A percentile compares a stretch with the other conserved stretches of the same genome.
Conservation (phyloP, 2,113 vertebrate genomes). For the Balaeniceps rex region DNA sequence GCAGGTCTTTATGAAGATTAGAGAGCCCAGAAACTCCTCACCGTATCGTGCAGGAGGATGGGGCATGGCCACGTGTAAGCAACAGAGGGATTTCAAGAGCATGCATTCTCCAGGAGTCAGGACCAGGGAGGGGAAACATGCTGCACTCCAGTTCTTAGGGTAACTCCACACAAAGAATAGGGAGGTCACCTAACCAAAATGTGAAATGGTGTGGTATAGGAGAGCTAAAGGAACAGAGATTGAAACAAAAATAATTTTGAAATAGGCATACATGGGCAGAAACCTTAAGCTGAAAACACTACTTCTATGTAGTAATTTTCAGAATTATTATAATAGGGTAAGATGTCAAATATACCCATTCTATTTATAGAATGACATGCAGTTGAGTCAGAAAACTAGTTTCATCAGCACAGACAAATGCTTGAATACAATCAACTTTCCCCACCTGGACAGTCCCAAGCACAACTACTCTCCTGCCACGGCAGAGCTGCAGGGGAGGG, state of each 20-base stretch:
- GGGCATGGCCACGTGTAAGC: not conserved
- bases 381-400: constrained; percentile 24
- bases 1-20: not conserved
- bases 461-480: not conserved
- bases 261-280: not conserved
- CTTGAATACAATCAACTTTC: not conserved
- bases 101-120: not conserved
- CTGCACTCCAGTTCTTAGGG: not conserved
- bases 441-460: not conserved
- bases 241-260: not conserved
- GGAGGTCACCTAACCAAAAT: not conserved
- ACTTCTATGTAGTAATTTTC: constrained; percentile 23
- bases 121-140: not conserved
- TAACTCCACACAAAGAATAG: not conserved
- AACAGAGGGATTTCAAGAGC: not conserved
- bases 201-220: not conserved
- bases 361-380: not conserved
- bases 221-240: not conserved
- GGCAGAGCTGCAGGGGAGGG: not conserved
- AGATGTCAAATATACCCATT: not conserved
- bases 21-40: not conserved
- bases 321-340: not conserved
- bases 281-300: not conserved
- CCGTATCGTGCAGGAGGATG: not conserved
- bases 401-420: not conserved